These are phyloP conservation scores for Oedothorax gibbosus DNA, from an alignment of 1,140 invertebrate genomes.

Conservation along the genomic window DNA sequence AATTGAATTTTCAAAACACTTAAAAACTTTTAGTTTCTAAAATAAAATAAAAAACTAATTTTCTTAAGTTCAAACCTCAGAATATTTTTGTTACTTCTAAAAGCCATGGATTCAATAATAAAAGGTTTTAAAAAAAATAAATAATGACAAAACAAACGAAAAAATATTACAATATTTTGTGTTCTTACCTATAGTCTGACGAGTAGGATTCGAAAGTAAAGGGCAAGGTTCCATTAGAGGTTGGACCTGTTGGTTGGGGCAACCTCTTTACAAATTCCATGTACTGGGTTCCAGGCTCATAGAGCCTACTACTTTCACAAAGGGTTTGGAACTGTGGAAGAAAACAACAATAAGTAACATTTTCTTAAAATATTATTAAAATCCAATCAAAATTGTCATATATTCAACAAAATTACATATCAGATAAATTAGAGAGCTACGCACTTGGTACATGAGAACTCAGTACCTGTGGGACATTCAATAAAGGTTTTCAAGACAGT, in stretches of 20 bases:
- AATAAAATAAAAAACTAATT: too few species aligned
- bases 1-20: too few species aligned
- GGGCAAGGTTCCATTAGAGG: slow-evolving; percentile 63
- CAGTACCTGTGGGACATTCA: too few species aligned
- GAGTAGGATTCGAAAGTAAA: slow-evolving; percentile 71
- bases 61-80: too few species aligned
- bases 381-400: not conserved
- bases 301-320: slow-evolving; percentile 71
- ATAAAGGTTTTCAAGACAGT: too few species aligned
- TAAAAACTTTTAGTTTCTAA: too few species aligned
- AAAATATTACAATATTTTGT: not conserved
- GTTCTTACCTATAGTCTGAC: slow-evolving; percentile 56
- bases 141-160: not conserved
- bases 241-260: slow-evolving; percentile 63
- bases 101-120: not conserved
- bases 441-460: too few species aligned
- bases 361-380: not conserved
- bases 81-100: too few species aligned
- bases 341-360: slow-evolving; percentile 20
- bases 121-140: not conserved
- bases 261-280: slow-evolving; percentile 72
- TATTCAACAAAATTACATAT: not conserved
- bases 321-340: slow-evolving; percentile 71
- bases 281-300: slow-evolving; percentile 73
- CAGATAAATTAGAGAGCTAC: not conserved